Base-by-base conservation (phyloP, 2,888 invertebrate genomes). In the Cosmia trapezina region DNA sequence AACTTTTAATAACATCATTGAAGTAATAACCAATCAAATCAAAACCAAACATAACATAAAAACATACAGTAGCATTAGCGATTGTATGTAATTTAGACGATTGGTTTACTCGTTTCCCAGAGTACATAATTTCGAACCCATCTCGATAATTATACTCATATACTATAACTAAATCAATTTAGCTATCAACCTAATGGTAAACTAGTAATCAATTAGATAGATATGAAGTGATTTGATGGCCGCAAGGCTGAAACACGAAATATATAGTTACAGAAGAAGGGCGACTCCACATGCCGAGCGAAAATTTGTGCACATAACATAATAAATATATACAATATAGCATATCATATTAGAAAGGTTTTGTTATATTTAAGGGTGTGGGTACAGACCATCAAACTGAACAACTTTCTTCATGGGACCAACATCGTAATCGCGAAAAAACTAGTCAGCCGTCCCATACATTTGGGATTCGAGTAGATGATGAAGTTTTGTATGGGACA, bases 141-240 rank as follows among this genome's bases (percentile, higher is more conserved):
- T 54, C 37, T 45, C 33, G n/a, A 41, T 79, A 72, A 71, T 72
- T 64, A 72, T 14, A 37, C 12, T 7, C 6, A 45, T 28, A 64
- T 56, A 28, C 11, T 56, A n/a, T 17, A 60, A 33, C 41, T 28
- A 5, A 54, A 78, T 72, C 51, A 74, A 69, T 70, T 63, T 54
- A 47, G 41, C 19, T 73, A 65, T 43, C 28, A n/a, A 37, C 53
- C n/a, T 53, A 54, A 79, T 61, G 66, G 66, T 67, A 51, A 57
- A 65, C 41, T 53, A 43, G 68, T 80, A 57, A 78, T 76, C 62
- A 66, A 61, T 54, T 57, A 54, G 53, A 62, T 37, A 49, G 33
- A 62, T 54, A 22, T 63, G 62, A 43, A 47, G 17, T 70, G 69
- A 80, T 76, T 70, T 66, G 49, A 80, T 70, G 22, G 37, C 45